Conservation (phyloP, 2,888 invertebrate genomes). For the Lapara coniferarum region DNA sequence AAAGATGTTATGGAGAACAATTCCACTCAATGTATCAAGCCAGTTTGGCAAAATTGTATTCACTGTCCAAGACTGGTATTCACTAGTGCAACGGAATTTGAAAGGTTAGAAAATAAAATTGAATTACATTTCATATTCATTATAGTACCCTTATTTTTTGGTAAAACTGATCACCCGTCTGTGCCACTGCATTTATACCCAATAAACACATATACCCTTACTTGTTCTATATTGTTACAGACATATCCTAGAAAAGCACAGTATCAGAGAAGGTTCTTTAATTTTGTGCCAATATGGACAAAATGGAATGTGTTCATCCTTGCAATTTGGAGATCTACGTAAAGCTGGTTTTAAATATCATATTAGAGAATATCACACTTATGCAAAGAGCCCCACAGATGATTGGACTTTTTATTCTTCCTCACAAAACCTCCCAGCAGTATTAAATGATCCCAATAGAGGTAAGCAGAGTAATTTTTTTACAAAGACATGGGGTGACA, state of each 20-base stretch:
- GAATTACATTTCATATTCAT: conserved; percentile 27
- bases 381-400: conserved; percentile 68
- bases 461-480: conserved; percentile 97
- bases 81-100: conserved; percentile 83
- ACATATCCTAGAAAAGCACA: conserved; percentile 91
- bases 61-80: conserved; percentile 85
- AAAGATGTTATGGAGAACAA: conserved; percentile 82
- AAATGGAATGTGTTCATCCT: conserved; percentile 92
- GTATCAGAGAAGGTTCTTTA: conserved; percentile 93
- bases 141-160: background rate
- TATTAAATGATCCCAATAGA: conserved; percentile 96
- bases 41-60: conserved; percentile 85
- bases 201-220: background rate
- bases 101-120: conserved; percentile 72
- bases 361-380: conserved; percentile 87
- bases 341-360: conserved; percentile 95
- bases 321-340: conserved; percentile 94
- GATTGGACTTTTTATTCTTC: conserved; percentile 95
- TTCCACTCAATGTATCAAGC: conserved; percentile 61
- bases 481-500: conserved; percentile 98
- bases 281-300: conserved; percentile 94
- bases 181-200: too few species aligned
- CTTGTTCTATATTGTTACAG: conserved; percentile 72
- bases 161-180: too few species aligned
- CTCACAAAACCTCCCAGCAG: conserved; percentile 97